A percentile compares a stretch with the other conserved stretches of the same genome.
Evolutionary conservation across 2,797 vertebrate genomes (phyloP).

Genomic region (Columba guinea): DNA sequence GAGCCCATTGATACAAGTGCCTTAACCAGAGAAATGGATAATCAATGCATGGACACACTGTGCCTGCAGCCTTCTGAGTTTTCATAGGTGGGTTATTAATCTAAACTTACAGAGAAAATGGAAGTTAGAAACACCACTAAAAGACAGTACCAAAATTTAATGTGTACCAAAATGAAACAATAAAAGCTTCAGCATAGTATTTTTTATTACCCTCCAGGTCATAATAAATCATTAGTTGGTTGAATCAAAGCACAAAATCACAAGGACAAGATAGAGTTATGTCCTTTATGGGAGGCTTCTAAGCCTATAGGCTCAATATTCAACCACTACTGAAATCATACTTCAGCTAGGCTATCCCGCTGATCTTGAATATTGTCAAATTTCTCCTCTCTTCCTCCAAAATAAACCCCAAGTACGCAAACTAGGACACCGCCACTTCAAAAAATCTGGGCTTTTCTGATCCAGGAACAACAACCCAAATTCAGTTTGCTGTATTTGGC

Average conservation of each 20-base stretch:
- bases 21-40: neutral
- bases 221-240: conserved; percentile 45
- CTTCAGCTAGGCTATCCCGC: neutral
- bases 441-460: neutral
- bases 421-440: neutral
- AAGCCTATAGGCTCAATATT: neutral
- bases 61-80: neutral
- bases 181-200: conserved; percentile 32
- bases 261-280: conserved; percentile 44
- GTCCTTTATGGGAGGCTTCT: neutral
- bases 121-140: conserved; percentile 30
- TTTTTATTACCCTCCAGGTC: conserved; percentile 43
- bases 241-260: conserved; percentile 51
- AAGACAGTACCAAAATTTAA: conserved; percentile 47
- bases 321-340: neutral
- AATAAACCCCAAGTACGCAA: neutral
- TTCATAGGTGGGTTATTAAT: neutral
- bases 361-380: neutral
- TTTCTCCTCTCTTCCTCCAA: neutral
- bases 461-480: neutral
- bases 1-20: neutral
- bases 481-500: neutral
- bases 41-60: fast-evolving
- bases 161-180: conserved; percentile 39
- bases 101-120: neutral